A percentile compares a stretch with the other conserved stretches of the same genome.
phyloP scores from a whole-genome alignment of 2,888 invertebrate species.

The Bembecia ichneumoniformis region DNA sequence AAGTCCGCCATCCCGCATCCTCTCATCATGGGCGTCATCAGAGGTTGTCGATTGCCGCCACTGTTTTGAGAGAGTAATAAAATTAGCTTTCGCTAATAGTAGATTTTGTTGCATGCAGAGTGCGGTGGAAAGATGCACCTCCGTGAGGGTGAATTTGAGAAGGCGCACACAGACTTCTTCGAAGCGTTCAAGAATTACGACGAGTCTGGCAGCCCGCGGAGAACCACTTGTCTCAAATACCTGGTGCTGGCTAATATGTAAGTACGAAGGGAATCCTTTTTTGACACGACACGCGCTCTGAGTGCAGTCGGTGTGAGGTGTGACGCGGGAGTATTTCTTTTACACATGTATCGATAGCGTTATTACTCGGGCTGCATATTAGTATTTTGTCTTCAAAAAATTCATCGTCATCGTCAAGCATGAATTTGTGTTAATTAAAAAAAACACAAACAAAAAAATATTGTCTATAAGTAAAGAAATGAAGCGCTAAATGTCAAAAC shows the following conservation, averaged over 20 bases:
- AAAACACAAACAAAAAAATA: too few species aligned
- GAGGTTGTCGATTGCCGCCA: conserved; percentile 73
- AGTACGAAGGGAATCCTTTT: conserved; percentile 55
- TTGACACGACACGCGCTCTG: too few species aligned
- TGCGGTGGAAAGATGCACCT: conserved; percentile 99
- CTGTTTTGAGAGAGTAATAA: conserved; percentile 1
- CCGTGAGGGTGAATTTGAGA: conserved; percentile 97
- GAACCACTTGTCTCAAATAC: conserved; percentile 98
- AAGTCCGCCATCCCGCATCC: conserved; percentile 99
- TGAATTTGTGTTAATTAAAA: too few species aligned
- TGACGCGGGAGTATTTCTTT: too few species aligned
- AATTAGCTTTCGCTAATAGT: too few species aligned
- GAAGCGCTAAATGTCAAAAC: too few species aligned
- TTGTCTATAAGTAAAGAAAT: too few species aligned
- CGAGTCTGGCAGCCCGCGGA: conserved; percentile 96
- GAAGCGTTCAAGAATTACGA: conserved; percentile 99
- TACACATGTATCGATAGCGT: too few species aligned
- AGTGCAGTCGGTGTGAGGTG: too few species aligned
- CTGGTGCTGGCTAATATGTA: conserved; percentile 98
- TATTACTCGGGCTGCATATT: too few species aligned
- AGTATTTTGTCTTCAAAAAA: too few species aligned
- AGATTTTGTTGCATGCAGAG: conserved; percentile 70
- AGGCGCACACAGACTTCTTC: conserved; percentile 99
- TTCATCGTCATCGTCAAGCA: too few species aligned
- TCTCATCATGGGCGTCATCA: conserved; percentile 98